Percentiles rank a stretch among this genome's conserved stretches.
These are phyloP conservation scores for Plagodis dolabraria DNA, from an alignment of 2,888 invertebrate species.

Conservation along the genomic window DNA sequence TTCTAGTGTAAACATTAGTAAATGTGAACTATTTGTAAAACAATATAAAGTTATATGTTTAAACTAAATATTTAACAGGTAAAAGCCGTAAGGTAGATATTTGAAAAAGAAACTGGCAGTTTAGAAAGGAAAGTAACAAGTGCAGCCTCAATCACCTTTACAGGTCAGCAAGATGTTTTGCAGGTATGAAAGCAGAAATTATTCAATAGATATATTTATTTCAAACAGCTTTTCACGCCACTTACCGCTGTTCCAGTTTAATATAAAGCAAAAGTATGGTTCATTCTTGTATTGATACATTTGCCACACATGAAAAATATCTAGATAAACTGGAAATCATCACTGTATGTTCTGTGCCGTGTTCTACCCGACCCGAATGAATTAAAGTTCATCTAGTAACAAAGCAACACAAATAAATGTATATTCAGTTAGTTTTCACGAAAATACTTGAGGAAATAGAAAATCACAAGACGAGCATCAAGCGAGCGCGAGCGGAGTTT, in stretches of 20 bases:
- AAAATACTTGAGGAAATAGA: conserved; percentile 59
- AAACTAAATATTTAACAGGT: conserved; percentile 13
- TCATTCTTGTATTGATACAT: conserved; percentile 76
- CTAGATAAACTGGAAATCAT: conserved; percentile 44
- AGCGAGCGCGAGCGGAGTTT: conserved; percentile 48
- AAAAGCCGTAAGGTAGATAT: conserved; percentile 30
- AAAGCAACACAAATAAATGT: conserved; percentile 54
- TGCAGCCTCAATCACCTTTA: conserved; percentile 46
- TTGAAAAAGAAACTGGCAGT: conserved; percentile 57
- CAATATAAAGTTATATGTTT: conserved; percentile 6
- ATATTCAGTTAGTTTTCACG: conserved; percentile 77
- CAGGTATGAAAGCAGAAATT: conserved; percentile 38
- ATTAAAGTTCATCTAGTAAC: conserved; percentile 1
- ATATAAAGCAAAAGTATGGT: conserved; percentile 75
- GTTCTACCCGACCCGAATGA: conserved; percentile 7
- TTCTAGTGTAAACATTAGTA: background rate
- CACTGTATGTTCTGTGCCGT: conserved; percentile 11
- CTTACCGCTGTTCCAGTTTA: conserved; percentile 74
- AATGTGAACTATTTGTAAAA: conserved; percentile 2
- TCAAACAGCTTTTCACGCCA: conserved; percentile 47
- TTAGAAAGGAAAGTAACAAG: conserved; percentile 68
- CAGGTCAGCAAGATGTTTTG: conserved; percentile 43
- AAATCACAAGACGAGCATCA: conserved; percentile 69
- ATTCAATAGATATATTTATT: conserved; percentile 44
- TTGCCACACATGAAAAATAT: conserved; percentile 74